These are phyloP conservation scores for Megalops cyprinoides DNA, from an alignment of 2,797 vertebrate species.

Conservation along the genomic window DNA sequence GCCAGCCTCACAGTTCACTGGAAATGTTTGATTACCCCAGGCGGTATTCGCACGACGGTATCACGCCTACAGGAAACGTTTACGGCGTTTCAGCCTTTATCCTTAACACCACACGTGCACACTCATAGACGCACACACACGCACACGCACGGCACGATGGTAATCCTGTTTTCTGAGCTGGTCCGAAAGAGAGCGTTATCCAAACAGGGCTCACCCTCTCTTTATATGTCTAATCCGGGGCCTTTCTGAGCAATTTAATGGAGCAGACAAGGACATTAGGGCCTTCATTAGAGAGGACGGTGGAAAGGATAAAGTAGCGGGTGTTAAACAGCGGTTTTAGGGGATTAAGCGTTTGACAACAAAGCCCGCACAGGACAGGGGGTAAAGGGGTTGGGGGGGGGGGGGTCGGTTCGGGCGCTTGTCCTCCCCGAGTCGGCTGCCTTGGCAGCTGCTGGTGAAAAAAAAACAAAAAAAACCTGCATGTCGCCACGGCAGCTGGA, in stretches of 20 bases:
- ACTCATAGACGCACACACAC: slow-evolving; percentile 51
- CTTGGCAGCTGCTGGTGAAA: slow-evolving; percentile 12
- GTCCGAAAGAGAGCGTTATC: slow-evolving; percentile 59
- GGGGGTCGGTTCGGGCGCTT: slow-evolving; percentile 21
- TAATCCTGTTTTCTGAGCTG: slow-evolving; percentile 57
- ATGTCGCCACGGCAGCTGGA: neutral
- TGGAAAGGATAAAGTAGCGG: slow-evolving; percentile 62
- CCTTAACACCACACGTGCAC: slow-evolving; percentile 57
- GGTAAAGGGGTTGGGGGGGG: slow-evolving; percentile 51
- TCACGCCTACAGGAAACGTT: neutral
- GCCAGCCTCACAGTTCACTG: neutral
- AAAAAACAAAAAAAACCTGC: neutral
- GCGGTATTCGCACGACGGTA: neutral
- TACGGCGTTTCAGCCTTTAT: slow-evolving; percentile 35
- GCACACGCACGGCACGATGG: slow-evolving; percentile 37
- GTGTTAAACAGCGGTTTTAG: slow-evolving; percentile 78
- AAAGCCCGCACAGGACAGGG: slow-evolving; percentile 66
- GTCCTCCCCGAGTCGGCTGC: neutral
- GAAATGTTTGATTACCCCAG: slow-evolving; percentile 1
- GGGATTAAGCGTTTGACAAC: slow-evolving; percentile 74
- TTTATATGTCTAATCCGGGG: slow-evolving; percentile 66
- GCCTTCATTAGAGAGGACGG: slow-evolving; percentile 44
- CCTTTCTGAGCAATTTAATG: slow-evolving; percentile 65
- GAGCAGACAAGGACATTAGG: slow-evolving; percentile 49
- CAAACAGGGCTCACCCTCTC: slow-evolving; percentile 64